Evolutionary conservation across 2,113 vertebrate species (phyloP).

Genomic region (Neolamprologus sp.): DNA sequence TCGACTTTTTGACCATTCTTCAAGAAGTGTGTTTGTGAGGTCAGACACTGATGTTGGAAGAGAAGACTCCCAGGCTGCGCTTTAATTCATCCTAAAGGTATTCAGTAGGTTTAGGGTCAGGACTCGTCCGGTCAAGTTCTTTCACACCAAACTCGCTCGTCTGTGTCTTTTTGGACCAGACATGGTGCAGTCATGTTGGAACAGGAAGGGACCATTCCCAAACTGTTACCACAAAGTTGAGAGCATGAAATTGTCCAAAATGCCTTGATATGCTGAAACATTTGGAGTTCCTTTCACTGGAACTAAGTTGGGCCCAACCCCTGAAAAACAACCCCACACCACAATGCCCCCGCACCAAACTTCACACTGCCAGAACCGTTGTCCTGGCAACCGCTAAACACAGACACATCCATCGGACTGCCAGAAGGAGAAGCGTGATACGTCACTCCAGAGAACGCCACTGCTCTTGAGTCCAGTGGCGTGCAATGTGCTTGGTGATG

Average conservation of each 20-base stretch:
- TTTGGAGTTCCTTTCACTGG: neutral
- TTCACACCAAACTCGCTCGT: neutral
- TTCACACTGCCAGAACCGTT: neutral
- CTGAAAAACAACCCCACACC: neutral
- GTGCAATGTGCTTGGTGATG: neutral
- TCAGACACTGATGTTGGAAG: neutral
- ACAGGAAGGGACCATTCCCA: neutral
- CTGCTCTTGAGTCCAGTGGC: neutral
- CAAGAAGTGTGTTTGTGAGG: neutral
- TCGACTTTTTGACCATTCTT: neutral
- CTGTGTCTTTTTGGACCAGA: neutral
- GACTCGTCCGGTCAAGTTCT: neutral
- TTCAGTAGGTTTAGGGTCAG: neutral
- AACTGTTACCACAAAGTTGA: neutral
- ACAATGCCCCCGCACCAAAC: neutral
- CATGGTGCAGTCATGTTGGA: neutral
- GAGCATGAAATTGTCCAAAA: neutral
- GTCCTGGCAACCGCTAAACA: neutral
- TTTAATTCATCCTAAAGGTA: neutral
- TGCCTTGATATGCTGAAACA: neutral
- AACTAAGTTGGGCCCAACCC: neutral
- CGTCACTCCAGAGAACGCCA: neutral
- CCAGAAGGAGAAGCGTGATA: neutral
- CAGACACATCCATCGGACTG: neutral
- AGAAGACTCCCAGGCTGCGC: neutral